These are phyloP conservation scores for Illadopsis cleaveri DNA, from an alignment of 2,113 vertebrate genomes.

Conservation along the genomic window DNA sequence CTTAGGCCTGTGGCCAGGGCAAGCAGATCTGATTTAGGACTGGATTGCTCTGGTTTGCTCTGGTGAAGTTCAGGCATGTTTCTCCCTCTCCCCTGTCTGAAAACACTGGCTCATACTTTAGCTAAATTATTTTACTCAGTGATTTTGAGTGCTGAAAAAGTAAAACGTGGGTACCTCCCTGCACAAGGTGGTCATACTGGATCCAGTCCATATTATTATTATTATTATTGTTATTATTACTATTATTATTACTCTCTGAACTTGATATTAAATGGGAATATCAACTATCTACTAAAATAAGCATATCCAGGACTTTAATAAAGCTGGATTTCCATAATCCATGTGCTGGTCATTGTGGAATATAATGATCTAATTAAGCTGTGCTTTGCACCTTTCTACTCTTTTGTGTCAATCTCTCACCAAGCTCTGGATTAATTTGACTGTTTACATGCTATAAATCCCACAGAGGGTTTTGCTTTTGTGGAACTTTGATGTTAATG, in stretches of 20 bases:
- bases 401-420: constrained; percentile 3
- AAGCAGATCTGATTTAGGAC: not conserved
- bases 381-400: constrained; percentile 26
- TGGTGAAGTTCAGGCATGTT: not conserved
- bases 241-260: not conserved
- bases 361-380: constrained; percentile 43
- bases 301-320: not conserved
- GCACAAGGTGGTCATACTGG: not conserved
- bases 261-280: not conserved
- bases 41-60: not conserved
- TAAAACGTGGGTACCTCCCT: not conserved
- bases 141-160: not conserved
- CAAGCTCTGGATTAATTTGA: not conserved
- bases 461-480: not conserved
- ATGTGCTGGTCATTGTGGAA: not conserved
- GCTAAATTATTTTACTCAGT: not conserved
- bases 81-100: not conserved
- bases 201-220: not conserved
- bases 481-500: constrained; percentile 19
- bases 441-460: not conserved
- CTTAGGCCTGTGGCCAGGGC: not conserved
- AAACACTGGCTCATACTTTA: not conserved
- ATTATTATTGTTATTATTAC: not conserved
- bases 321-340: constrained; percentile 11
- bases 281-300: not conserved